Base-by-base conservation (phyloP, 2,888 invertebrate genomes). In the Rhorus exstirpatorius region DNA sequence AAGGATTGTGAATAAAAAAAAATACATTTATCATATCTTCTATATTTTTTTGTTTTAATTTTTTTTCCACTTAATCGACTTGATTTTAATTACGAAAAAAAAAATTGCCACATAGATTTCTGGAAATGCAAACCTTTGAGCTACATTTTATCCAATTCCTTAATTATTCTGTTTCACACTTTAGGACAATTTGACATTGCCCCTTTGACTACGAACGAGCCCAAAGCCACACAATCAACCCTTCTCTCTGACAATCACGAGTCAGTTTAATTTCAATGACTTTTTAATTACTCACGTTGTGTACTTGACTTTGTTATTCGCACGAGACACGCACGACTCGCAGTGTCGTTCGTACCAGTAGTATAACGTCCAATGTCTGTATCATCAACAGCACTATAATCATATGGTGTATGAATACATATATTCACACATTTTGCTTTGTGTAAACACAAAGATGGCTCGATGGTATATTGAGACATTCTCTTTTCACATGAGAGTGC, bases 261-360 rank as follows among this genome's bases (percentile, higher is more conserved):
- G n/a, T 71, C 49, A 35, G 31, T 79, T 65, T 41, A 70, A 63
- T 75, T 80, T 71, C 55, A 80, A 80, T 35, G 71, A 71, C 49
- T 76, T 81, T 81, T 65, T 76, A 76, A 76, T 76, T 76, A 65
- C 76, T 58, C 35, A 38, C 21, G 41, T 46, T 68, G 41, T 68
- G 24, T 65, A 51, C 71, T 79, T 4, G 19, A n/a, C 21, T 41
- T 70, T 70, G n/a, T n/a, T 75, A 61, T 58, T 46, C 63, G 55
- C 38, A 24, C 75, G 49, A 61, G 76, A 76, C 70, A 76, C 70
- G 70, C 70, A 60, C 4, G 10, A 14, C 74, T 24, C 46, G n/a
- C 31, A 76, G 12, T 51, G 24, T 19, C 35, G 44, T 75, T 31
- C 49, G 35, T 21, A 26, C 24, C 4, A 1, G 10, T n/a, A 55